Percentiles rank a stretch among this genome's conserved stretches.
Conservation (phyloP, 2,113 vertebrate species). For the Gadus chalcogrammus region DNA sequence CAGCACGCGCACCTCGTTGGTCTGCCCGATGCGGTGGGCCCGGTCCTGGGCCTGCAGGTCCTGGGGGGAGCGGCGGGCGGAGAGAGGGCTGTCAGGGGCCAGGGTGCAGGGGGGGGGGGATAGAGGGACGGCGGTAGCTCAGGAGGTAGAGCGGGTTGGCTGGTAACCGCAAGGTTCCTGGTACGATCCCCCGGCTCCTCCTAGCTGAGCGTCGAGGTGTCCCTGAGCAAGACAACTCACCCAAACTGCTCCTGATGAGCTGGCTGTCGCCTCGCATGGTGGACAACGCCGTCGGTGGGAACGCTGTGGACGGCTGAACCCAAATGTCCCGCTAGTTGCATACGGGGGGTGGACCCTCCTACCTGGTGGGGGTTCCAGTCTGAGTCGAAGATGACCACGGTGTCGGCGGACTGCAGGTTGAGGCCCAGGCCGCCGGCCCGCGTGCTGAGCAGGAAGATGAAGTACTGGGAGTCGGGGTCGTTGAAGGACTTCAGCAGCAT, state of each 20-base stretch:
- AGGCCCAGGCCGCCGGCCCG: constrained; percentile 91
- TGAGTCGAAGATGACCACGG: constrained; percentile 94
- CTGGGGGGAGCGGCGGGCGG: constrained; percentile 53
- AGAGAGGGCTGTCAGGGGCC: background rate
- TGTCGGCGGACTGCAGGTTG: constrained; percentile 93
- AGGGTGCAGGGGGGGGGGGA: constrained; percentile 17
- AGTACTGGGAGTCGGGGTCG: constrained; percentile 86
- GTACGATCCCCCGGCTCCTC: too few relatives aligned
- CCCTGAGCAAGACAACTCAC: too few relatives aligned
- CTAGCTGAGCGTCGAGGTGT: too few relatives aligned
- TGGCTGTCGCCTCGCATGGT: too few relatives aligned
- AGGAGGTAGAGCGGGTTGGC: too few relatives aligned
- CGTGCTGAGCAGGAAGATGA: constrained; percentile 94
- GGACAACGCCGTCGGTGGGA: too few relatives aligned
- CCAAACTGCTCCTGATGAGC: too few relatives aligned
- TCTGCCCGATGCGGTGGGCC: constrained; percentile 95
- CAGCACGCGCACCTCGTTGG: constrained; percentile 92
- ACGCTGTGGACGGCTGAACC: too few relatives aligned
- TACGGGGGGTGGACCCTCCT: constrained; percentile 68
- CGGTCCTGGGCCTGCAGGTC: constrained; percentile 96
- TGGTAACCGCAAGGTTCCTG: too few relatives aligned
- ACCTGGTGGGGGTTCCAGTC: constrained; percentile 99
- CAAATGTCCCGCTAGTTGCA: too few relatives aligned
- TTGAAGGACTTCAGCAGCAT: constrained; percentile 96
- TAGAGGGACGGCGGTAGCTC: too few relatives aligned